phyloP scores from a whole-genome alignment of 2,888 invertebrate species.

The Drosophila neoperkinsi region DNA sequence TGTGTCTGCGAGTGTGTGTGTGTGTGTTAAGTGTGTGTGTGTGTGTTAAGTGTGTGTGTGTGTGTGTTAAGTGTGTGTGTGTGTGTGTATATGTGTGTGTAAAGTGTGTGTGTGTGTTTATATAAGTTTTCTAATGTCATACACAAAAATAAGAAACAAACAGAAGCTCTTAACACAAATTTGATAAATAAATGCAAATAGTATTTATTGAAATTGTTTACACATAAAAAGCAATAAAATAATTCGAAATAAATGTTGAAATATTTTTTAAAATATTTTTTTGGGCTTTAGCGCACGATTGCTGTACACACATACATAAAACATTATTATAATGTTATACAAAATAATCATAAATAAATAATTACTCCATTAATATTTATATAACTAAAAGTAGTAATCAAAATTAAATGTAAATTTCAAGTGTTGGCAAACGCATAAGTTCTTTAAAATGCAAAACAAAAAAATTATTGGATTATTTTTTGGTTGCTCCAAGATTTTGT shows the following conservation, averaged over 20 bases:
- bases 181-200: constrained; percentile 24
- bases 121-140: constrained; percentile 17
- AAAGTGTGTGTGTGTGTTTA: constrained; percentile 24
- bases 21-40: constrained; percentile 4
- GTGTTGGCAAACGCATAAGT: background rate
- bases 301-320: constrained; percentile 23
- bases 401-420: background rate
- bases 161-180: constrained; percentile 32
- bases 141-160: constrained; percentile 14
- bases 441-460: background rate
- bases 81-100: constrained; percentile 31
- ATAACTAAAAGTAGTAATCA: constrained; percentile 14
- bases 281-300: constrained; percentile 15
- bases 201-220: constrained; percentile 41
- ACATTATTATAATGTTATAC: constrained; percentile 13
- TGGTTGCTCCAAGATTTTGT: background rate
- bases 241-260: constrained; percentile 11
- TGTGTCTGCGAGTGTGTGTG: constrained; percentile 18
- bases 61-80: constrained; percentile 24
- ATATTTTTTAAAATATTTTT: background rate
- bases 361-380: constrained; percentile 24
- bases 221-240: constrained; percentile 26
- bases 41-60: too few relatives aligned
- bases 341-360: constrained; percentile 15
- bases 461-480: background rate